Evolutionary conservation across 2,113 vertebrate genomes (phyloP).

Genomic region (Hirundichthys speculiger): DNA sequence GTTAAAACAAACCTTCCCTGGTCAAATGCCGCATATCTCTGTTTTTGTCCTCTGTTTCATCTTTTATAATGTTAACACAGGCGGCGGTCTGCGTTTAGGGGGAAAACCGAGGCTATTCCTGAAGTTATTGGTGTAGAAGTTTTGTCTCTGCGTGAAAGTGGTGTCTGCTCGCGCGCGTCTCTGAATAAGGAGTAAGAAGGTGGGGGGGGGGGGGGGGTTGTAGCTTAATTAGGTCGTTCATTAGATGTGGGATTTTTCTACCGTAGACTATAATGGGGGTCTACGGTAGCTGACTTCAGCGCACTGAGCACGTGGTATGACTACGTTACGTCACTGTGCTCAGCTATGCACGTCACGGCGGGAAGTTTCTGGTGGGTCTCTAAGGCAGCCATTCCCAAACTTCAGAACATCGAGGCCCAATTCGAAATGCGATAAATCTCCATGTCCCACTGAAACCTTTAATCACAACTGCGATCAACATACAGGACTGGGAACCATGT

Average conservation of each 20-base stretch:
- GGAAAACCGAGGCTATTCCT: too few relatives aligned
- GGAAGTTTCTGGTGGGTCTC: too few relatives aligned
- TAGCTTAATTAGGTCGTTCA: slow-evolving; percentile 72
- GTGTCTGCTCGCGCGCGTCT: neutral
- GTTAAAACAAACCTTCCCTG: slow-evolving; percentile 11
- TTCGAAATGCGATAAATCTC: too few relatives aligned
- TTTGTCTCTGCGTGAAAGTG: too few relatives aligned
- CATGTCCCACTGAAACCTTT: too few relatives aligned
- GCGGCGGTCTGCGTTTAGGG: neutral
- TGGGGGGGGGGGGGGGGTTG: neutral
- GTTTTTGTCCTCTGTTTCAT: neutral
- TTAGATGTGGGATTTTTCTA: slow-evolving; percentile 61
- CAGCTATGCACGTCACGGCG: too few relatives aligned
- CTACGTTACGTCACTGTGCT: too few relatives aligned
- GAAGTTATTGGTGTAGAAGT: too few relatives aligned
- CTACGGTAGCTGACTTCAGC: neutral
- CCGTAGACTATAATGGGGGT: slow-evolving; percentile 55
- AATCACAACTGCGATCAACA: too few relatives aligned
- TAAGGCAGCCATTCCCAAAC: too few relatives aligned
- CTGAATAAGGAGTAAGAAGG: neutral
- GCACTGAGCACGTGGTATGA: neutral
- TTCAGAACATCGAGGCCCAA: too few relatives aligned
- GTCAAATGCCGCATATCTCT: neutral
- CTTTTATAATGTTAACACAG: slow-evolving; percentile 3
- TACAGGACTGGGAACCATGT: too few relatives aligned